Base-by-base conservation (phyloP, 2,797 vertebrate genomes). In the Muscicapa comitata region DNA sequence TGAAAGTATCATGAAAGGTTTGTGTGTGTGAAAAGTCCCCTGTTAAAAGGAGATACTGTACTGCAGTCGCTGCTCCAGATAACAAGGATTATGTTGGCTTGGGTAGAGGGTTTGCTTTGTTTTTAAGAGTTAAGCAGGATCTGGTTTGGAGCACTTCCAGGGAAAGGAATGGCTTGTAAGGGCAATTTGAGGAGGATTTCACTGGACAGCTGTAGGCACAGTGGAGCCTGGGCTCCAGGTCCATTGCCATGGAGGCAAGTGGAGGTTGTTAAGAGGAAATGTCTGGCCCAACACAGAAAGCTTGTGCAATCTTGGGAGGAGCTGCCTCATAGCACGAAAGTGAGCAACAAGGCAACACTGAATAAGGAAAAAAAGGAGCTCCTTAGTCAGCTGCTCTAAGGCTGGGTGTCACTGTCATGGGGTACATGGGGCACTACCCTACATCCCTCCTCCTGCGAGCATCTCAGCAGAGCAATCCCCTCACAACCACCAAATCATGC, bases 41-140 rank as follows among this genome's bases (percentile, higher is more conserved):
- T 65, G 5, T 50, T 68, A 42, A 0, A 0, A 80, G 33, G 3
- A 5, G 23, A 42, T 31, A 14, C 11, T 14, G 17, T n/a, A 13
- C 15, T 28, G 17, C 26, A 50, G 24, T 7, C 84, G 42, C 53
- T 90, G 42, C 59, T 79, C 24, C 11, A 42, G 82, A 38, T 45
- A 67, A 35, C 35, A 35, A 54, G 33, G 40, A 33, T 42, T 43
- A 54, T 59, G 33, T 47, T 72, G 45, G 26, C 58, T 58, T 51
- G 24, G 54, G 25, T 6, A 42, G n/a, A 5, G 37, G 23, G 13
- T 33, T 71, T 77, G 19, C 31, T 55, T 54, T 20, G 14, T 42
- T 65, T 78, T 68, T 51, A 63, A 91, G 62, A 70, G 42, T 37
- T 28, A 53, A 65, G 29, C 1, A 2, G 19, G 35, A 66, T 67